Conservation (phyloP, 1,140 invertebrate species). For the Oreohelix idahoensis region DNA sequence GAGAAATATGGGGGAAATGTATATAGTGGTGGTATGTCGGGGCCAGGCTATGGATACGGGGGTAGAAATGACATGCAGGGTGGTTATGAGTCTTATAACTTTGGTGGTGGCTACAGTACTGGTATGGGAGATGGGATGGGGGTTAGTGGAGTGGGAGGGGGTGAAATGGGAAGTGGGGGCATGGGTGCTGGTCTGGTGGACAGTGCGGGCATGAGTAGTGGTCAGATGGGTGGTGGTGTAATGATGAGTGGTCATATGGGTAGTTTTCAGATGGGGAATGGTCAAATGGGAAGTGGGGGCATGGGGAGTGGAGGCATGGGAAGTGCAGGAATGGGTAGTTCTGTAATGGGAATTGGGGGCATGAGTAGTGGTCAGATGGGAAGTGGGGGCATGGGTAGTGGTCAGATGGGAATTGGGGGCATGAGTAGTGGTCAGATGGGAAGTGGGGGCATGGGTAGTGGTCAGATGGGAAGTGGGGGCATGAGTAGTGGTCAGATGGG, state of each 20-base stretch:
- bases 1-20: slow-evolving; percentile 12
- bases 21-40: slow-evolving; percentile 9
- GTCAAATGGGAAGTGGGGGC: background rate
- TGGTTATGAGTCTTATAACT: background rate
- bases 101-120: background rate
- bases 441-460: background rate
- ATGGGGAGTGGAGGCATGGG: background rate
- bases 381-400: background rate
- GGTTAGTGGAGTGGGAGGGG: no score
- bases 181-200: no score
- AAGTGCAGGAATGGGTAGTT: background rate
- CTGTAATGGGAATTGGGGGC: background rate
- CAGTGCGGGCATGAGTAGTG: no score
- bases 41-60: slow-evolving; percentile 13
- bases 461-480: no score
- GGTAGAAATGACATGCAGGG: background rate
- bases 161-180: no score
- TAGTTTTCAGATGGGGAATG: background rate
- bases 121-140: background rate
- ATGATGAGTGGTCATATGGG: no score
- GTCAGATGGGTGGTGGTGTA: no score
- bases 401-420: background rate
- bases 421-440: background rate
- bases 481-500: background rate
- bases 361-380: background rate